A percentile compares a stretch with the other conserved stretches of the same genome.
Conservation (phyloP, 2,113 vertebrate species). For the Bostrychus sinensis region DNA sequence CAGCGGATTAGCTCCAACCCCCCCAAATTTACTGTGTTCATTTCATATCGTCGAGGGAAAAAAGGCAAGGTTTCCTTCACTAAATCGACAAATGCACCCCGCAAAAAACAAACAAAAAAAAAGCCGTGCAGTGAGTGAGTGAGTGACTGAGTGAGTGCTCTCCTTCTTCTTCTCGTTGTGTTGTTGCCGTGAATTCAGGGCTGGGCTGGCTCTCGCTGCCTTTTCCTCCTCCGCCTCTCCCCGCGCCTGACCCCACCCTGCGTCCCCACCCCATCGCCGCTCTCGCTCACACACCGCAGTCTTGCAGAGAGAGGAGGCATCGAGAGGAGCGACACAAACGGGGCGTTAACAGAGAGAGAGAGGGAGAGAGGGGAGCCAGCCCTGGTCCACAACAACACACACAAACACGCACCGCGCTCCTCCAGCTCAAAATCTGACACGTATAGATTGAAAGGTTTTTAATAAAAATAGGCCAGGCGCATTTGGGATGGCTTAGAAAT, state of each 20-base stretch:
- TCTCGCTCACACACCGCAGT: constrained; percentile 78
- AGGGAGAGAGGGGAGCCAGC: constrained; percentile 24
- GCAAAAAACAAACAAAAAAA: constrained; percentile 29
- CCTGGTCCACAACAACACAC: not conserved
- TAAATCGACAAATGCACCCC: constrained; percentile 4
- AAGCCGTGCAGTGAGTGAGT: constrained; percentile 24
- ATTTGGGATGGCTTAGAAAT: not conserved
- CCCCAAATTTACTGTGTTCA: constrained; percentile 55
- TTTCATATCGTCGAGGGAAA: constrained; percentile 79
- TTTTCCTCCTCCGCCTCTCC: constrained; percentile 85
- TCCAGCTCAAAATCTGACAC: no score
- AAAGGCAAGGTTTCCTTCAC: constrained; percentile 30
- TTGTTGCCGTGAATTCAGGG: constrained; percentile 83
- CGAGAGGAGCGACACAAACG: constrained; percentile 11
- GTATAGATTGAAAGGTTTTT: no score
- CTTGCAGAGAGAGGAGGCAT: constrained; percentile 48
- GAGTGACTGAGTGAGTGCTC: no score
- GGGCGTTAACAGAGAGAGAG: constrained; percentile 23
- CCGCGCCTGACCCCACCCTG: constrained; percentile 86
- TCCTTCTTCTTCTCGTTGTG: constrained; percentile 67
- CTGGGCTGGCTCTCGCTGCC: constrained; percentile 82
- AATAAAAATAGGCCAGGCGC: no score
- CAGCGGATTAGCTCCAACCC: constrained; percentile 19
- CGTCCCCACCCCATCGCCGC: constrained; percentile 84
- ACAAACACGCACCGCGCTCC: not conserved